Base-by-base conservation (phyloP, 2,113 vertebrate genomes). In the Spea bombifrons region DNA sequence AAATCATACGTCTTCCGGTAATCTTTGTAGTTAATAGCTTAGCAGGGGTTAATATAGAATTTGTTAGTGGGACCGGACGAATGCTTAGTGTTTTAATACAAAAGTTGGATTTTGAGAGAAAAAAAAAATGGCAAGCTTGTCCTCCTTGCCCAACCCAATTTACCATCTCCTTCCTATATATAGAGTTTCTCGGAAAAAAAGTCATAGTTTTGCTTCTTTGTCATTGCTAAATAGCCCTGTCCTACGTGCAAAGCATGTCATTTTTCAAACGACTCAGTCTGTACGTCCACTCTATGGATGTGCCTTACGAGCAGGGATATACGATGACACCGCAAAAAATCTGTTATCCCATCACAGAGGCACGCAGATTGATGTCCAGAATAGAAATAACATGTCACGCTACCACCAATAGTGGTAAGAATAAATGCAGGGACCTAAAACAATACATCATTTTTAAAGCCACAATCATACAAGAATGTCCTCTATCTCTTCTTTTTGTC, bases 221-320 rank as follows among this genome's bases (percentile, higher is more conserved):
- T 80, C 78, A 80, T 80, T 80, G 78, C 78, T 74, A 80, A 80
- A 80, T 80, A 80, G 71, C 78, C 61, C 78, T 80, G 78, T 80
- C 78, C 48, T 72, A 72, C 16, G n/a, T 9, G 68, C 78, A 80
- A 80, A 68, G 78, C 73, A 80, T 80, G 78, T 80, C 78, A 80
- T 80, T 80, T 80, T 74, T 80, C 78, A 80, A 68, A 63, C 68
- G 78, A 74, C 71, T 74, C 48, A 59, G 16, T 52, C 66, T 47
- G 55, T 50, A 57, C 47, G 59, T 61, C 71, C 64, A 61, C 52
- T 16, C 63, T 44, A 57, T 47, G 67, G 57, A 48, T 66, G 2
- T 13, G 59, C 50, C 66, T 45, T 16, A 47, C 46, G 8, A 79
- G 50, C 52, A 46, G 66, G 63, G 63, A 73, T 68, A 71, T 61